Evolutionary conservation across 2,797 vertebrate genomes (phyloP).

Genomic region (Pelochelys cantorii): DNA sequence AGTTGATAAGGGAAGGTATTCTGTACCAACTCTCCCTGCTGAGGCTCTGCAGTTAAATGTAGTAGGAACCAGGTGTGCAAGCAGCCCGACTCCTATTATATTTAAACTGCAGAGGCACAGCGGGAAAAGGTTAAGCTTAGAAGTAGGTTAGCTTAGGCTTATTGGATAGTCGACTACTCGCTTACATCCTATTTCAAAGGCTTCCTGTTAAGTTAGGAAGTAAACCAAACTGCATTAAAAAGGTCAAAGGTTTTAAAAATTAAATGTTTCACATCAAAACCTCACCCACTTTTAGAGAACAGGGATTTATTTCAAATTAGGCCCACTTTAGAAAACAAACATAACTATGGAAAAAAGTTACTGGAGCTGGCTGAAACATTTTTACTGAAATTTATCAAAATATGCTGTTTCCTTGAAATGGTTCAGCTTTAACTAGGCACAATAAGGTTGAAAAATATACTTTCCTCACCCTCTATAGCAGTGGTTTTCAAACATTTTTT

Average conservation of each 20-base stretch:
- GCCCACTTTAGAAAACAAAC: neutral
- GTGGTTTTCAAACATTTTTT: too few relatives aligned
- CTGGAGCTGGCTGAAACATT: neutral
- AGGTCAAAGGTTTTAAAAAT: neutral
- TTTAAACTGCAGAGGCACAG: too few relatives aligned
- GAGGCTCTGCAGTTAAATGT: too few relatives aligned
- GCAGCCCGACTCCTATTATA: too few relatives aligned
- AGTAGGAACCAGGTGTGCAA: too few relatives aligned
- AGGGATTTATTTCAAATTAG: neutral
- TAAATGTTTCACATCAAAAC: neutral
- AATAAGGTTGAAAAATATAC: neutral
- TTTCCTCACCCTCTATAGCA: neutral
- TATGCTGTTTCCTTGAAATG: neutral
- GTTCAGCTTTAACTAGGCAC: too few relatives aligned
- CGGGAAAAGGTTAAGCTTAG: too few relatives aligned
- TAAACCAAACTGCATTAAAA: fast-evolving
- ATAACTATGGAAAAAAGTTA: neutral
- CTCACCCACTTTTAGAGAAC: neutral
- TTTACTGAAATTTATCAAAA: neutral
- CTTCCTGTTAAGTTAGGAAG: neutral
- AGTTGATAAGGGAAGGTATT: too few relatives aligned
- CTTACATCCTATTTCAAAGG: too few relatives aligned
- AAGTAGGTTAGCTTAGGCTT: too few relatives aligned
- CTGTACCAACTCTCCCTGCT: too few relatives aligned
- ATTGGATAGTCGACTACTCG: too few relatives aligned